These are phyloP conservation scores for Gallinago media DNA, from an alignment of 2,113 vertebrate species.

Conservation along the genomic window DNA sequence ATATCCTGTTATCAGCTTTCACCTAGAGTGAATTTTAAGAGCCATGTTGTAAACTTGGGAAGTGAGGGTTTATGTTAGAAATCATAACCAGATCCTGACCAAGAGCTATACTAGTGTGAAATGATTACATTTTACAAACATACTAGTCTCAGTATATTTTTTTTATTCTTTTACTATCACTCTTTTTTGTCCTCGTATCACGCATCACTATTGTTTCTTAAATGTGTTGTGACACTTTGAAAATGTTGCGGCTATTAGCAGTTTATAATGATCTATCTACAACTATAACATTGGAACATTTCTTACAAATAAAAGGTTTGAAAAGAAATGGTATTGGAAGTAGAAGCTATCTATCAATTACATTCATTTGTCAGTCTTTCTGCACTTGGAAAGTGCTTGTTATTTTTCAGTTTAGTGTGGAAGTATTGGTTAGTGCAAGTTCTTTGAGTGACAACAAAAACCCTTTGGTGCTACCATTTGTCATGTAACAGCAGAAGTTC, in stretches of 20 bases:
- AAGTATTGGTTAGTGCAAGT: neutral
- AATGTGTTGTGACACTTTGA: neutral
- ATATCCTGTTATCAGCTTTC: neutral
- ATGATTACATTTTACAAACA: neutral
- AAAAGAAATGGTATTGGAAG: neutral
- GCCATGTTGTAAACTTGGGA: neutral
- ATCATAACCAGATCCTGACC: neutral
- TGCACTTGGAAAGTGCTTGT: neutral
- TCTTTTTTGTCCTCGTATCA: neutral
- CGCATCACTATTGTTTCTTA: neutral
- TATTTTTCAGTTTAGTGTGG: conserved; percentile 1
- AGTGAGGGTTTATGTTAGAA: neutral
- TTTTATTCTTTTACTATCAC: neutral
- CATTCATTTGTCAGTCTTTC: neutral
- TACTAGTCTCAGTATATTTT: neutral
- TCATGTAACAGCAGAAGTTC: neutral
- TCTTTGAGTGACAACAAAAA: conserved; percentile 1
- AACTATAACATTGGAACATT: neutral
- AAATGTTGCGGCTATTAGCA: neutral
- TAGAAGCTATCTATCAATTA: neutral
- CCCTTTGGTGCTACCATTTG: neutral
- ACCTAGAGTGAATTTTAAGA: neutral
- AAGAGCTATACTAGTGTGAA: neutral
- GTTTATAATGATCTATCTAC: neutral
- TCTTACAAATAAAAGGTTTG: neutral